These are phyloP conservation scores for Anaspis maculata DNA, from an alignment of 2,888 invertebrate genomes.

Conservation along the genomic window DNA sequence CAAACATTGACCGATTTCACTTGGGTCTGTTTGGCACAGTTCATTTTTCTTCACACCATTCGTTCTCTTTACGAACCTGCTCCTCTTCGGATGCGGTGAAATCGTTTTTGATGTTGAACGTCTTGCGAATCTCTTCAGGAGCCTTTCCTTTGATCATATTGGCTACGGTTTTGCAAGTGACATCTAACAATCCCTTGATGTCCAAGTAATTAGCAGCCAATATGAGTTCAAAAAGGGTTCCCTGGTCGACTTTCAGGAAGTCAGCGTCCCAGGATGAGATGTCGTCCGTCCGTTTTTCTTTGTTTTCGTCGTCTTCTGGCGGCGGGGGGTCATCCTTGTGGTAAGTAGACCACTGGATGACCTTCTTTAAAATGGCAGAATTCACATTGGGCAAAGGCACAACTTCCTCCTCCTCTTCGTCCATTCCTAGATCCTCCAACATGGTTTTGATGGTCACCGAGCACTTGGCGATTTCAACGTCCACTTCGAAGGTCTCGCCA, in stretches of 20 bases:
- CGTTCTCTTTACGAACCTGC: conserved; percentile 93
- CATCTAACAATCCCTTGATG: conserved; percentile 90
- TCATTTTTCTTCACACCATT: conserved; percentile 88
- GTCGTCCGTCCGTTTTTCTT: conserved; percentile 97
- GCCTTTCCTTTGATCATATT: conserved; percentile 98
- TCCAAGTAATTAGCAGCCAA: conserved; percentile 96
- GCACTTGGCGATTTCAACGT: conserved; percentile 94
- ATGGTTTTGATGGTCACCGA: conserved; percentile 98
- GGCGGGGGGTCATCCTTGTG: conserved; percentile 94
- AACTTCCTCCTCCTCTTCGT: conserved; percentile 87
- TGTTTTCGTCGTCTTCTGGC: conserved; percentile 95
- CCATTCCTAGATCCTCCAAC: conserved; percentile 89
- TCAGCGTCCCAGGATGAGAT: conserved; percentile 99
- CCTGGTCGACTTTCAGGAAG: conserved; percentile 96
- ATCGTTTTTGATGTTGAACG: conserved; percentile 95
- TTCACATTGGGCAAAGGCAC: conserved; percentile 97
- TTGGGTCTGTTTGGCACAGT: too few relatives aligned
- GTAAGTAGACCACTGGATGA: conserved; percentile 86
- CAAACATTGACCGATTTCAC: too few relatives aligned
- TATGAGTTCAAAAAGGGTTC: conserved; percentile 91
- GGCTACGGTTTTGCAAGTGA: conserved; percentile 96
- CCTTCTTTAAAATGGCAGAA: conserved; percentile 92
- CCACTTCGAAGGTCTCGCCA: conserved; percentile 92
- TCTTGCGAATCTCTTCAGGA: conserved; percentile 94
- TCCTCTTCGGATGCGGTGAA: conserved; percentile 95